Conservation (phyloP, 2,888 invertebrate species). For the Temnothorax unifasciatus region DNA sequence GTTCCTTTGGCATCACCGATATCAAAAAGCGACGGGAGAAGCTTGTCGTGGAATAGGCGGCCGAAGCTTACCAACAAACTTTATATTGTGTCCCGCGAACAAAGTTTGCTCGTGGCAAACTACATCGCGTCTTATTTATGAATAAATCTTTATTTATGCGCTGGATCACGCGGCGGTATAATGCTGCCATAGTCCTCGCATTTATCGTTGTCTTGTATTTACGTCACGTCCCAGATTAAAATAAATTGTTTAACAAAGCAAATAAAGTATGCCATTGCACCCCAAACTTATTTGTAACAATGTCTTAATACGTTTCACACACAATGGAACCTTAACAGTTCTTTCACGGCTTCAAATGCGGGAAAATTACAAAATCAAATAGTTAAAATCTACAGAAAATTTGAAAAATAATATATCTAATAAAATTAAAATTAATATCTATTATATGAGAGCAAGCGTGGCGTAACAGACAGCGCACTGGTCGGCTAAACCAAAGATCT, state of each 20-base stretch:
- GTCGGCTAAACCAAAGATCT: too few relatives aligned
- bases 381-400: background rate
- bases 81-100: slow-evolving; percentile 52
- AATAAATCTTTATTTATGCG: slow-evolving; percentile 59
- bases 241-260: slow-evolving; percentile 44
- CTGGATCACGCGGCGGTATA: slow-evolving; percentile 42
- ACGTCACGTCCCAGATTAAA: slow-evolving; percentile 41
- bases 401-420: background rate
- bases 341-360: background rate
- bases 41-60: slow-evolving; percentile 40
- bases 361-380: background rate
- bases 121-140: slow-evolving; percentile 56
- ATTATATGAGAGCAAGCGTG: too few relatives aligned
- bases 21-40: slow-evolving; percentile 39
- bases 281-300: slow-evolving; percentile 25
- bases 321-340: background rate
- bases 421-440: background rate
- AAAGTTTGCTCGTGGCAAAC: slow-evolving; percentile 46
- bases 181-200: slow-evolving; percentile 29
- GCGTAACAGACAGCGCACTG: too few relatives aligned
- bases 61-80: slow-evolving; percentile 47
- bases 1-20: slow-evolving; percentile 34
- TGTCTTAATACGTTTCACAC: background rate
- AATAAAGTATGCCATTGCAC: slow-evolving; percentile 36
- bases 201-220: slow-evolving; percentile 56